A percentile compares a stretch with the other conserved stretches of the same genome.
These are phyloP conservation scores for Microplitis deprimator DNA, from an alignment of 2,888 invertebrate species.

Conservation along the genomic window DNA sequence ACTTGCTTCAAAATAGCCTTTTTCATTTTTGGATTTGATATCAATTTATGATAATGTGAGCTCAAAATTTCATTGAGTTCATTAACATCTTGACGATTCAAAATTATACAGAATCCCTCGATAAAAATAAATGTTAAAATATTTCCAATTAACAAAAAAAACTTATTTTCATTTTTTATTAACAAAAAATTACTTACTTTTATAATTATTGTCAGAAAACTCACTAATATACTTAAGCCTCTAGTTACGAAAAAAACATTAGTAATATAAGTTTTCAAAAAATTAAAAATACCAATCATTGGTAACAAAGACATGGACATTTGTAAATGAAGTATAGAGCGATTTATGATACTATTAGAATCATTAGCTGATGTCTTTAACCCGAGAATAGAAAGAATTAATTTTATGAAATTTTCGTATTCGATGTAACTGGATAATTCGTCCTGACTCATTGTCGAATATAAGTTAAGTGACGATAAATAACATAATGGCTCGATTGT, in stretches of 20 bases:
- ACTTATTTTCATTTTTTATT: background rate
- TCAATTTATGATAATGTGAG: background rate
- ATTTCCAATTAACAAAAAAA: background rate
- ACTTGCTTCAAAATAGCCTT: background rate
- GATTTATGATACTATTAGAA: background rate
- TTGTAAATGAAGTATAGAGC: background rate
- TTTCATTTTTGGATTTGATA: background rate
- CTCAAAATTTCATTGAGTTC: background rate
- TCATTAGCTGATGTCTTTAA: background rate
- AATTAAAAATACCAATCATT: background rate
- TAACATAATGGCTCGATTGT: background rate
- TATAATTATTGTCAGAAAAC: background rate
- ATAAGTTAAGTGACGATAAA: background rate
- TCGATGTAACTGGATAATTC: background rate
- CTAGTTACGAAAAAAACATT: background rate
- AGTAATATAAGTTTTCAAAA: background rate
- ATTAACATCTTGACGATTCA: background rate
- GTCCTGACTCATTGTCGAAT: background rate
- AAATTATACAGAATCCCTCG: background rate
- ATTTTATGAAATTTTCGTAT: background rate
- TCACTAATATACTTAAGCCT: background rate
- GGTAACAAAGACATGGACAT: background rate
- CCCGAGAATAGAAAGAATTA: background rate
- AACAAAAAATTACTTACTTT: background rate
- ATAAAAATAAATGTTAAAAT: background rate